Base-by-base conservation (phyloP, 1,140 invertebrate species). In the Caerostris extrusa region DNA sequence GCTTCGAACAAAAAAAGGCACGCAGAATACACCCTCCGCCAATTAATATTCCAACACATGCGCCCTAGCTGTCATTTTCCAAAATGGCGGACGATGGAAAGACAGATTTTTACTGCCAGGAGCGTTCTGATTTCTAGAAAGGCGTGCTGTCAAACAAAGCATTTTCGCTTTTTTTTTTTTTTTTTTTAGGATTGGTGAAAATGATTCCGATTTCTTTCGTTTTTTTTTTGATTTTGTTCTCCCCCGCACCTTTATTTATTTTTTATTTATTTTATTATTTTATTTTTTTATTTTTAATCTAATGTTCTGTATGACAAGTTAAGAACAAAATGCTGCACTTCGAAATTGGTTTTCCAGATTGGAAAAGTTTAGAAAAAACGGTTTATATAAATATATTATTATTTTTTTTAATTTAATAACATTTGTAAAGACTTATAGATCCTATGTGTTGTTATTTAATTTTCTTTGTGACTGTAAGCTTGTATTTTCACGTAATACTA, bases 51-150 rank as follows among this genome's bases (percentile, higher is more conserved):
- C 81, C 14, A 7, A 17, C 81, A 83, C 81, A 57, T 56, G 53
- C 14, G 55, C 53, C 17, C 81, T 83, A 57, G 81, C 56, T 83
- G 81, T 71, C 69, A 83, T 83, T 83, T 83, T 83, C 81, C 81
- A 83, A 55, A 83, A 83, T 83, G 53, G 81, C 17, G 81, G 81
- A 83, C 81, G 55, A 34, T 57, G 12, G 53, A 10, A 83, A 14
- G 55, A 56, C 53, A 56, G 19, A n/a, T 56, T 57, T 83, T 17
- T 56, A 14, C 53, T 2, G 34, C 81, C 53, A n/a, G 14, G 34
- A 14, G 56, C 53, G 50, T 69, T 19, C 50, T 3, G 81, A 17
- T 82, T 56, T 83, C 12, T n/a, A 56, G 81, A n/a, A 56, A n/a
- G 56, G 17, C 55, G 53, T 83, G 53, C 81, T 57, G 81, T 83